Evolutionary conservation across 2,797 vertebrate genomes (phyloP), one percentile per base, ranked within the genome.

Genomic region (Schizopygopsis pylzovi): DNA sequence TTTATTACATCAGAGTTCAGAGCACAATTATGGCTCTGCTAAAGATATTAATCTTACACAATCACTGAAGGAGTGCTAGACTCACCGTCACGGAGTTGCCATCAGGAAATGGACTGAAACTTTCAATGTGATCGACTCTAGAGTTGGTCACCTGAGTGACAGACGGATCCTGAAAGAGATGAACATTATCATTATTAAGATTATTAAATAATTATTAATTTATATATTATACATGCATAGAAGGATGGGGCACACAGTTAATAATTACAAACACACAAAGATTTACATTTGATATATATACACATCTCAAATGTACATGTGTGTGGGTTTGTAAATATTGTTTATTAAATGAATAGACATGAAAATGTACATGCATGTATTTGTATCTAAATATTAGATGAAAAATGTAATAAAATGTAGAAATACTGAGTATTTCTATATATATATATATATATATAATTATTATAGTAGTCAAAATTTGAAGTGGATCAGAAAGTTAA

Each of bases 91-190:
- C 95, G 52, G 87, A 75, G 81, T 92, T 80, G 6, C 79, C 84
- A 8, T 82, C 88, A 73, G 94, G 89, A 78, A 95, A 95, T n/a
- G 94, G 91, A 87, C 89, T 93, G 90, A 88, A 95, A 76, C 94
- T 92, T 13, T 94, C 93, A 0, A 93, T 85, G 1, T 89, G 73
- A 5, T 94, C 94, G 0, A 90, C 0, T 78, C 20, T 90, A 81
- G 94, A 89, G 85, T 88, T 90, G 59, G 94, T 95, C 88, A 91
- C 92, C 71, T 95, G 92, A 41, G 92, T 95, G 83, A 96, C 93
- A 0, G 95, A 93, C 3, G 95, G 94, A 90, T 96, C 95, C 95
- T 96, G 89, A 13, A 92, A 93, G 11, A 90, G 18, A 91, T 3
- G 43, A 39, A 59, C 22, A 81, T 18, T 87, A 82, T 76, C n/a